phyloP scores from a whole-genome alignment of 2,113 vertebrate species.

The Xyliphius kryptos region DNA sequence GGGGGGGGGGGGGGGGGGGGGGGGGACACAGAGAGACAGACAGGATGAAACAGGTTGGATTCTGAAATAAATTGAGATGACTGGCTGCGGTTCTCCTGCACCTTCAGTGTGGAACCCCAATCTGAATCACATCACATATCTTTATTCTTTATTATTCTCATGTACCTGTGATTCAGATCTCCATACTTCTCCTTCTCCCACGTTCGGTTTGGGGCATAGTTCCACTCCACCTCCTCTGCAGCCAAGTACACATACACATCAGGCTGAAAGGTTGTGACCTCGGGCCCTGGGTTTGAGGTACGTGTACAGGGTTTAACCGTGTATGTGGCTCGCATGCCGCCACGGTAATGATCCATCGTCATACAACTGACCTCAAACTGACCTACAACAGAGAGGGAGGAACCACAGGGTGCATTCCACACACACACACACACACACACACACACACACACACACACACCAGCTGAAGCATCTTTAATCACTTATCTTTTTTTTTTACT shows the following conservation, averaged over 20 bases:
- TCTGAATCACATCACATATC: no score
- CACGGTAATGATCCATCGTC: conserved; percentile 73
- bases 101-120: no score
- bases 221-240: conserved; percentile 87
- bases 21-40: no score
- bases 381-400: conserved; percentile 62
- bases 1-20: no score
- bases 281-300: not conserved
- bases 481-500: no score
- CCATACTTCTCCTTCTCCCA: conserved; percentile 70
- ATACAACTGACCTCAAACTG: conserved; percentile 77
- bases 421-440: not conserved
- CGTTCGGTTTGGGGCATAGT: conserved; percentile 79
- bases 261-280: conserved; percentile 23
- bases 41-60: no score
- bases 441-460: no score
- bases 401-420: no score
- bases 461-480: no score
- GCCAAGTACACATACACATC: conserved; percentile 77
- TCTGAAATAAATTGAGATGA: no score
- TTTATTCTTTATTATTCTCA: not conserved
- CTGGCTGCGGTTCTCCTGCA: no score
- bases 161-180: conserved; percentile 66
- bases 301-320: conserved; percentile 66
- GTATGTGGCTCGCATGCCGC: conserved; percentile 83